Base-by-base conservation (phyloP, 2,888 invertebrate species). In the Vanessa cardui region DNA sequence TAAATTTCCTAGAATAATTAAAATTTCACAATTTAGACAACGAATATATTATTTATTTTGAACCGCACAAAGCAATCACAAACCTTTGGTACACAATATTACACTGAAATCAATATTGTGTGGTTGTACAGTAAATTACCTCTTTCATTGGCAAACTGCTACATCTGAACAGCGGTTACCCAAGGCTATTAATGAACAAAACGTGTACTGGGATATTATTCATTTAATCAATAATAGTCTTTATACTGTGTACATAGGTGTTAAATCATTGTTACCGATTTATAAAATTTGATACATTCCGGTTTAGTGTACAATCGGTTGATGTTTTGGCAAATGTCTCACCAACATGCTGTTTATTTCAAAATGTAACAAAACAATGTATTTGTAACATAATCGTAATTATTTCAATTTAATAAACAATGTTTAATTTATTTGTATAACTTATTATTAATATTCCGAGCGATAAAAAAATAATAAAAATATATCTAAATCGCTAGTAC, bases 101-200 rank as follows among this genome's bases (percentile, higher is more conserved):
- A 46, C n/a, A 18, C 26, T n/a, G 18, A 61, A 56, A 56, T 66
- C 66, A 61, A 66, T 61, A 61, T 47, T 7, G 18, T 56, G 49
- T 58, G 66, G 66, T 56, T 16, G 7, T 56, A 62, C 66, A 66
- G 61, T 61, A 66, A 66, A 66, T 66, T 66, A 62, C 56, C 66
- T 66, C 66, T 66, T 61, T 66, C 56, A 66, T 54, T 66, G 60
- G 60, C 61, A 66, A 62, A 66, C 66, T 45, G 46, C 59, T 62
- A 62, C 56, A 66, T 66, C 56, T 66, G 66, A 66, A 66, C 54
- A 61, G 66, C 56, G 66, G 66, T 62, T 66, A 61, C 46, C 66
- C 66, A 33, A 44, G 18, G 56, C 56, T 39, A 56, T 56, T 66
- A 66, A 66, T 66, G 61, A 61, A 58, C 45, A 61, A 49, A 54